These are phyloP conservation scores for Trachymyrmex septentrionalis DNA, from an alignment of 1,140 invertebrate genomes.

Conservation along the genomic window DNA sequence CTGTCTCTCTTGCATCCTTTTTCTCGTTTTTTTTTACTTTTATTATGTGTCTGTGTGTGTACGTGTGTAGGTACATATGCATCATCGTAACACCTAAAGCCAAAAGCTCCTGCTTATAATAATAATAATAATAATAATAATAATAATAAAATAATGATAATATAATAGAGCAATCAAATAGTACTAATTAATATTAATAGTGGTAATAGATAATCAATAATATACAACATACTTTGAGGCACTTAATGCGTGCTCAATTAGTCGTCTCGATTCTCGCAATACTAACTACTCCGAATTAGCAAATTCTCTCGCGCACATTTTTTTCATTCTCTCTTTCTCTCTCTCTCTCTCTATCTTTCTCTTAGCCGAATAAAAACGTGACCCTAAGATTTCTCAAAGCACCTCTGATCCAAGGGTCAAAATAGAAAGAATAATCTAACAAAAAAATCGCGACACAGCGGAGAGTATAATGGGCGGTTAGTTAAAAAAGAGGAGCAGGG, in stretches of 20 bases:
- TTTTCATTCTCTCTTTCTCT: not conserved
- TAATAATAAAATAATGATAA: slow-evolving; percentile 58
- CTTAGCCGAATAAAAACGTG: slow-evolving; percentile 34
- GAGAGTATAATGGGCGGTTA: slow-evolving; percentile 38
- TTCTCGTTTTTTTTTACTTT: slow-evolving; percentile 51
- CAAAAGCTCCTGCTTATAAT: slow-evolving; percentile 72
- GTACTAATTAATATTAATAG: slow-evolving; percentile 84
- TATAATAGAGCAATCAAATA: slow-evolving; percentile 64
- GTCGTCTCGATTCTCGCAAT: slow-evolving; percentile 59
- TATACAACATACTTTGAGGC: slow-evolving; percentile 87
- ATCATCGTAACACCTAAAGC: slow-evolving; percentile 84
- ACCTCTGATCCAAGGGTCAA: slow-evolving; percentile 1
- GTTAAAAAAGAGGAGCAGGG: slow-evolving; percentile 9
- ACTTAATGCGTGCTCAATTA: slow-evolving; percentile 86
- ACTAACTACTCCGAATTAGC: slow-evolving; percentile 47
- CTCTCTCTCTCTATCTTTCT: not conserved
- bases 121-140: slow-evolving; percentile 57
- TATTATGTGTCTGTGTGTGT: slow-evolving; percentile 66
- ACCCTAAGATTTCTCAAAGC: slow-evolving; percentile 23
- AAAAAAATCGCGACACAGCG: slow-evolving; percentile 33
- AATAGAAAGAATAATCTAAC: slow-evolving; percentile 37
- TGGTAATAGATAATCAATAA: slow-evolving; percentile 77
- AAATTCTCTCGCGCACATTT: slow-evolving; percentile 30
- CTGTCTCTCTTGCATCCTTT: slow-evolving; percentile 34
- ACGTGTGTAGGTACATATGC: slow-evolving; percentile 84